Evolutionary conservation across 2,797 vertebrate species (phyloP).

Genomic region (Liparis tanakae): DNA sequence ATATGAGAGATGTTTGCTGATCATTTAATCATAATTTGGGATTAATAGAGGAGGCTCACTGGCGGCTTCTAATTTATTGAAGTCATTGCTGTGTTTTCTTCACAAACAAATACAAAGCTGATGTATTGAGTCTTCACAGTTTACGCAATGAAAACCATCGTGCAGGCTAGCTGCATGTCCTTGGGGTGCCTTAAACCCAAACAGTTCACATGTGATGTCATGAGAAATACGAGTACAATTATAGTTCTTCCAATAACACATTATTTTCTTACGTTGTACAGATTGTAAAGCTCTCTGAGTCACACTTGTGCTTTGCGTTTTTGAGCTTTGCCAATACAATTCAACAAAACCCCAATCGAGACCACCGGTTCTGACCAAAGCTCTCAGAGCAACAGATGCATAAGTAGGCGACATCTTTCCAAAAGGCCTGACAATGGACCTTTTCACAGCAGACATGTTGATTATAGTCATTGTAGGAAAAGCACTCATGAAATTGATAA

Average conservation of each 20-base stretch:
- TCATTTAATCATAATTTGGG: neutral
- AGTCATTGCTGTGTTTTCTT: neutral
- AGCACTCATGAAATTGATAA: neutral
- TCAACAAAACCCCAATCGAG: neutral
- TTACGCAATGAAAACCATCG: neutral
- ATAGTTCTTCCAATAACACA: conserved; percentile 5
- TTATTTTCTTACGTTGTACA: neutral
- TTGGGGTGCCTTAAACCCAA: neutral
- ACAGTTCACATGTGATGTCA: neutral
- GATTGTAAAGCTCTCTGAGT: neutral
- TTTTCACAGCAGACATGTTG: neutral
- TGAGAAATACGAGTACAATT: conserved; percentile 21
- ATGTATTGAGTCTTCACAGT: neutral
- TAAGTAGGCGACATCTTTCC: neutral
- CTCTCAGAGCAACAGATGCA: conserved; percentile 2
- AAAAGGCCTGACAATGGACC: neutral
- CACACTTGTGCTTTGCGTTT: neutral
- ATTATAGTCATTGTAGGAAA: neutral
- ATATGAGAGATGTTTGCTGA: neutral
- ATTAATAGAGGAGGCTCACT: neutral
- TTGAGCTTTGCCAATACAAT: neutral
- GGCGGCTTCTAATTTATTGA: neutral
- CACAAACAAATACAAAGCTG: neutral
- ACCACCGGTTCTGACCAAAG: neutral
- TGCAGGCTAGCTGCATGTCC: neutral